These are phyloP conservation scores for Harpalus rufipes DNA, from an alignment of 2,888 invertebrate genomes.

Conservation along the genomic window DNA sequence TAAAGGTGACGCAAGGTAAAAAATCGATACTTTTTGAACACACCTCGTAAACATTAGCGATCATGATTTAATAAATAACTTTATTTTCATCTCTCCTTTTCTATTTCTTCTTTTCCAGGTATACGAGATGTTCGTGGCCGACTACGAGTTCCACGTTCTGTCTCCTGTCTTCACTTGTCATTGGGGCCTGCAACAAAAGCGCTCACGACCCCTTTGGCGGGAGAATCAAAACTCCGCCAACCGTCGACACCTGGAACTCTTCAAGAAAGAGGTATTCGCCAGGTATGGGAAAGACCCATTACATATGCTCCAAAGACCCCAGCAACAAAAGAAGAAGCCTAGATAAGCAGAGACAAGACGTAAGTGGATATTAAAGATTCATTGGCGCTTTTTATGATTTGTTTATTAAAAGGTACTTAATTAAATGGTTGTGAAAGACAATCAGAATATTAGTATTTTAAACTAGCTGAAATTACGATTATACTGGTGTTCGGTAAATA, in stretches of 20 bases:
- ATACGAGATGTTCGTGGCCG: constrained; percentile 94
- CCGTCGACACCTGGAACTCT: constrained; percentile 88
- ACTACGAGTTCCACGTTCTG: constrained; percentile 92
- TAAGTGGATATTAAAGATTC: background rate
- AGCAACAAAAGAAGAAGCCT: constrained; percentile 11
- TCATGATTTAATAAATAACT: too few species aligned
- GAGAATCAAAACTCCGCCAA: constrained; percentile 92
- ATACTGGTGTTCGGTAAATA: too few species aligned
- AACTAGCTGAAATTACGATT: too few species aligned
- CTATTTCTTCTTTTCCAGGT: constrained; percentile 80
- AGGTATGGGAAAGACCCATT: constrained; percentile 86
- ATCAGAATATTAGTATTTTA: too few species aligned
- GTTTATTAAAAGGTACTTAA: background rate
- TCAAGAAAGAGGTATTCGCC: constrained; percentile 90
- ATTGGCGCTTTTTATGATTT: constrained; percentile 3
- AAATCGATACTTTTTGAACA: too few species aligned
- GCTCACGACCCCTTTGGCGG: constrained; percentile 89
- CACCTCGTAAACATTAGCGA: too few species aligned
- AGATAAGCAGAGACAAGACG: background rate
- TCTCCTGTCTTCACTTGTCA: constrained; percentile 94
- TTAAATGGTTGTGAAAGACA: background rate
- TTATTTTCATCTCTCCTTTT: background rate
- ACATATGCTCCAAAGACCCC: constrained; percentile 75
- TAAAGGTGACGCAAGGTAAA: too few species aligned
- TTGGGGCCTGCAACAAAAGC: constrained; percentile 91